phyloP scores from a whole-genome alignment of 2,888 invertebrate species.

The Halocaridina rubra region DNA sequence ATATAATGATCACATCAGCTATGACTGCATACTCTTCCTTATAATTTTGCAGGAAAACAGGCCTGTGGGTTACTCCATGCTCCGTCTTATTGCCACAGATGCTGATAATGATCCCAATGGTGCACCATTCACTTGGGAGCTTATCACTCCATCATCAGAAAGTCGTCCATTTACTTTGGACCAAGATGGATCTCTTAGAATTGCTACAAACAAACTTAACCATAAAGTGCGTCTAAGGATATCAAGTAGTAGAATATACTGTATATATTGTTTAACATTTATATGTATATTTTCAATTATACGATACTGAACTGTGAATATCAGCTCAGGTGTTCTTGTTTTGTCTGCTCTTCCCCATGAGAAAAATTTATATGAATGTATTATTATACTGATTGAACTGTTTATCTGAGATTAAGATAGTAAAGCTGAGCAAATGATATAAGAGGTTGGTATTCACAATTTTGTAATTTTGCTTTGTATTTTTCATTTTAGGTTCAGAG shows the following conservation, averaged over 20 bases:
- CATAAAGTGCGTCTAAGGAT: slow-evolving; percentile 46
- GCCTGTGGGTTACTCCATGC: slow-evolving; percentile 34
- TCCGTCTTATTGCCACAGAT: slow-evolving; percentile 73
- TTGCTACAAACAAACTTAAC: slow-evolving; percentile 54
- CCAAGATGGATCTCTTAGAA: slow-evolving; percentile 57
- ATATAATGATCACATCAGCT: too few species aligned
- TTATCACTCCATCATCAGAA: slow-evolving; percentile 82
- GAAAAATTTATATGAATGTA: too few species aligned
- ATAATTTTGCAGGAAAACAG: slow-evolving; percentile 44
- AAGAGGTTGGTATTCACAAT: neutral
- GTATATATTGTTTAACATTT: too few species aligned
- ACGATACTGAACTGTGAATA: too few species aligned
- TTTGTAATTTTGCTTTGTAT: neutral
- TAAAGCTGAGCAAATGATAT: too few species aligned
- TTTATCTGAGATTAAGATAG: too few species aligned
- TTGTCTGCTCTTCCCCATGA: too few species aligned
- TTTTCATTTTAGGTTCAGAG: slow-evolving; percentile 67
- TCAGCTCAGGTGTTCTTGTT: too few species aligned
- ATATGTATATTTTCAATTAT: too few species aligned
- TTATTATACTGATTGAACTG: too few species aligned
- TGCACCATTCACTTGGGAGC: slow-evolving; percentile 70
- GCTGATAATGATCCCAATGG: slow-evolving; percentile 78
- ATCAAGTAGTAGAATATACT: too few species aligned
- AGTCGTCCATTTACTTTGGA: slow-evolving; percentile 51
- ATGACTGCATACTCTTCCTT: too few species aligned